Evolutionary conservation across 1,140 invertebrate genomes (phyloP).

Genomic region (Drosophila mojavensis): DNA sequence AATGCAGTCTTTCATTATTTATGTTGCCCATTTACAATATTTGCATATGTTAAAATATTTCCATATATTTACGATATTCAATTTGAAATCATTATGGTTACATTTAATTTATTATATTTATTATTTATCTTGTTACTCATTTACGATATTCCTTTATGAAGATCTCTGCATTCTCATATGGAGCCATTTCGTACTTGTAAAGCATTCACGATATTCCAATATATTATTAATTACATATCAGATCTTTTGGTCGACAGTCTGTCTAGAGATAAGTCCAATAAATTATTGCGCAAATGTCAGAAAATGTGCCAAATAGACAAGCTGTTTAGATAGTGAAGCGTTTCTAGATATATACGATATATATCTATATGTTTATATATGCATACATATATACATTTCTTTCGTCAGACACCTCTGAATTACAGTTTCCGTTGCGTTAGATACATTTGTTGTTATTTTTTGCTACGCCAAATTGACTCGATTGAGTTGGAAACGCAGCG

Average conservation of each 20-base stretch:
- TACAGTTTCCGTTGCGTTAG: slow-evolving; percentile 5
- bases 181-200: too few species aligned
- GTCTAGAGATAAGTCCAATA: slow-evolving; percentile 10
- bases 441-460: slow-evolving; percentile 2
- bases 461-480: slow-evolving; percentile 25
- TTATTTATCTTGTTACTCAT: too few species aligned
- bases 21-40: too few species aligned
- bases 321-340: slow-evolving; percentile 19
- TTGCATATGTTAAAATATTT: too few species aligned
- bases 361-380: slow-evolving; percentile 3
- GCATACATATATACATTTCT: slow-evolving; percentile 12
- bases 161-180: too few species aligned
- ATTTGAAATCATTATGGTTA: too few species aligned
- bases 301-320: slow-evolving; percentile 19
- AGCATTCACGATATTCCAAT: too few species aligned
- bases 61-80: too few species aligned
- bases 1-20: too few species aligned
- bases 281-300: slow-evolving; percentile 14
- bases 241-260: slow-evolving; percentile 17
- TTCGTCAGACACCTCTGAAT: slow-evolving; percentile 30
- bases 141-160: too few species aligned
- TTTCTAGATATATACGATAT: not conserved
- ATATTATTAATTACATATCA: not conserved
- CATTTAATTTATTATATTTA: too few species aligned
- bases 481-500: slow-evolving; percentile 19